These are phyloP conservation scores for Rotaria magnacalcarata DNA, from an alignment of 2,888 invertebrate genomes.

Conservation along the genomic window DNA sequence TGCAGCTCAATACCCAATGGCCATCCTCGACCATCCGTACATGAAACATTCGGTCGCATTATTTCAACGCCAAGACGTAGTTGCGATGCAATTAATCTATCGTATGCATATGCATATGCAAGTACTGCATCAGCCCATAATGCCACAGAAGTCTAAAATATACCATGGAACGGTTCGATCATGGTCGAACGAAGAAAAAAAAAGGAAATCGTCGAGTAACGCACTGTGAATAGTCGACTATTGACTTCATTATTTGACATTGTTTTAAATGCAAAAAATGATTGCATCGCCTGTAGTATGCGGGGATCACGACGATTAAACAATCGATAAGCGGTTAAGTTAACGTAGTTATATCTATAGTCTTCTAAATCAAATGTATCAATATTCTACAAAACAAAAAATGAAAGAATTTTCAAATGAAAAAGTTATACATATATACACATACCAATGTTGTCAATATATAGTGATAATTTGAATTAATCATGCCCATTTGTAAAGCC, in stretches of 20 bases:
- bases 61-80: not conserved
- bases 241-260: not conserved
- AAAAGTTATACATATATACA: too few species aligned
- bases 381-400: constrained; percentile 54
- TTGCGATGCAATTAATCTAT: constrained; percentile 27
- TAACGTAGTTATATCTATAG: constrained; percentile 86
- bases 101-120: constrained; percentile 37
- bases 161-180: not conserved
- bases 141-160: constrained; percentile 39
- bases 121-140: constrained; percentile 41
- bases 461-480: constrained; percentile 43
- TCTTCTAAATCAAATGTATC: constrained; percentile 59
- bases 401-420: not conserved
- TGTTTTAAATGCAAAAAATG: constrained; percentile 17
- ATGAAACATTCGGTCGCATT: constrained; percentile 5
- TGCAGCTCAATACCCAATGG: not conserved
- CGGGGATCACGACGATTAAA: constrained; percentile 64
- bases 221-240: constrained; percentile 18
- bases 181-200: not conserved
- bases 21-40: not conserved
- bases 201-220: not conserved
- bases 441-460: constrained; percentile 40
- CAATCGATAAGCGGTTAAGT: constrained; percentile 86
- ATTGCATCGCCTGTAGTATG: constrained; percentile 7
- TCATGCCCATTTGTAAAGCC: constrained; percentile 46